These are phyloP conservation scores for Sinopyrophorus schimmeli DNA, from an alignment of 2,888 invertebrate genomes.

Conservation along the genomic window DNA sequence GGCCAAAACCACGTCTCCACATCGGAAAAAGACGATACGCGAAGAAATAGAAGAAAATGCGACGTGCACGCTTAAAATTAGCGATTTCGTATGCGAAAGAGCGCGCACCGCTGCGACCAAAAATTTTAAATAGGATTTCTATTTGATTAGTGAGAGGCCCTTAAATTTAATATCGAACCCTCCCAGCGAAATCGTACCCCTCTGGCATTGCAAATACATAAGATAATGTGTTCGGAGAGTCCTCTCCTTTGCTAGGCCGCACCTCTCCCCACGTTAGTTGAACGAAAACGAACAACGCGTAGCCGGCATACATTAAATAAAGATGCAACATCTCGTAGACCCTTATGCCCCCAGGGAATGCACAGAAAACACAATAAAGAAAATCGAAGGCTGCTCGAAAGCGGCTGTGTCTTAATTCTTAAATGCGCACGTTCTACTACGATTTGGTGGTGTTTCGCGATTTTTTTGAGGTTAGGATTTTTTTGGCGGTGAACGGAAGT, in stretches of 20 bases:
- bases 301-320: background rate
- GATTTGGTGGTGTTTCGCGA: too few relatives aligned
- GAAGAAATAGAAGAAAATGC: too few relatives aligned
- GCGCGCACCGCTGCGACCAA: too few relatives aligned
- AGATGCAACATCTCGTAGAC: conserved; percentile 9
- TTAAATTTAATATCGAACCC: conserved; percentile 28
- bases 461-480: too few relatives aligned
- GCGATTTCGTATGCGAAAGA: too few relatives aligned
- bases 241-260: conserved; percentile 20
- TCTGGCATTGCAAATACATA: conserved; percentile 26
- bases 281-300: conserved; percentile 3
- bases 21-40: too few relatives aligned
- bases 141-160: conserved; percentile 22
- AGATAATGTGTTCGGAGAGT: conserved; percentile 21
- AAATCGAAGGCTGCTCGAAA: conserved; percentile 28
- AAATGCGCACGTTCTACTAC: too few relatives aligned
- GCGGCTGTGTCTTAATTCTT: conserved; percentile 17
- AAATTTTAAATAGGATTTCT: conserved; percentile 20
- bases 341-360: conserved; percentile 25
- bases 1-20: too few relatives aligned
- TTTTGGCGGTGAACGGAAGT: too few relatives aligned
- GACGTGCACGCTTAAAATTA: too few relatives aligned
- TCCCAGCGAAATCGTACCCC: conserved; percentile 27
- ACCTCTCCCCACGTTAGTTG: conserved; percentile 18
- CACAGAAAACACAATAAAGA: conserved; percentile 30